Evolutionary conservation across 2,888 invertebrate species (phyloP), one percentile per base, ranked within the genome.

Genomic region (Lordiphosa andalusiaca): DNA sequence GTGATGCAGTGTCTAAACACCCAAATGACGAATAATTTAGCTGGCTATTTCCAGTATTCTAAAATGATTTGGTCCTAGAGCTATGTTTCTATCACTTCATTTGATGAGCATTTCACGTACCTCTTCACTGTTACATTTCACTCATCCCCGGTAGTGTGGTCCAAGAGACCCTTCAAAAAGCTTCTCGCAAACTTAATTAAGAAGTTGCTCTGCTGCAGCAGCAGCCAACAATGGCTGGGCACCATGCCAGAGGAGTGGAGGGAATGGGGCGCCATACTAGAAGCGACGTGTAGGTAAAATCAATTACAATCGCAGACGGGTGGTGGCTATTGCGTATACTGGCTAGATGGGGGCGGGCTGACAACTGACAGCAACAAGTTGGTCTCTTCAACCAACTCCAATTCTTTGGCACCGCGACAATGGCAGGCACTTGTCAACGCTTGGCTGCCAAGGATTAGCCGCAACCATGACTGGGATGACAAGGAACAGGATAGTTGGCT

Each of bases 151-250:
- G 21, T 33, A 33, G 33, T 33, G 44, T 33, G 36, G 36, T 47
- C 47, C 38, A 6, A 6, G 12, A 13, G 41, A 46, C 42, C 44
- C 42, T 42, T 48, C 59, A 59, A 63, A 73, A 72, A 73, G 64
- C 70, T 55, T 48, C 62, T 59, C 41, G 63, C 61, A 76, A 77
- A 77, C 80, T 76, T 74, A 80, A 77, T 77, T 77, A 77, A 74
- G 80, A 70, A 72, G 70, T 68, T 70, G 62, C 61, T 65, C 61
- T 65, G 61, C 61, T 57, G 66, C 51, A 59, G 69, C 71, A 59
- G 55, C 73, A 60, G 67, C 46, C 62, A 49, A 39, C 64, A 61
- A 49, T 49, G 56, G 37, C 48, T 46, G 53, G 16, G 48, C 52
- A n/a, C 57, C 46, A 42, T 13, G 44, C 35, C 35, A 21, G 13